Evolutionary conservation across 2,113 vertebrate genomes (phyloP).

Genomic region (Siphamia tubifer): DNA sequence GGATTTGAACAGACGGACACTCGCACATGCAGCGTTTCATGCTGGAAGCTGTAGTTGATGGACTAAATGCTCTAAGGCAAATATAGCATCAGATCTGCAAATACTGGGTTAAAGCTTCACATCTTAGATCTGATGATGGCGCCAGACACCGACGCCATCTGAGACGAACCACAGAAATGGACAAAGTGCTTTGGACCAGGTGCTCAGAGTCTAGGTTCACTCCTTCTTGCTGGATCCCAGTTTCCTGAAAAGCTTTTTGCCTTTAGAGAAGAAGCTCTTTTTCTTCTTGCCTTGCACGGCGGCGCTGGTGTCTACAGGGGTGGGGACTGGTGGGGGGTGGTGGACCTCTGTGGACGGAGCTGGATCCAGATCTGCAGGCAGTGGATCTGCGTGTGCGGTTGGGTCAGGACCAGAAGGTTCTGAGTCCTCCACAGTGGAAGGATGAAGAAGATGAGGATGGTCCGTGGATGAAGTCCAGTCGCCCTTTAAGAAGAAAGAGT

Average conservation of each 20-base stretch:
- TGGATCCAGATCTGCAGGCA: neutral
- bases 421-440: neutral
- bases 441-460: constrained; percentile 21
- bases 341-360: neutral
- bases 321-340: neutral
- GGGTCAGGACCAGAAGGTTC: constrained; percentile 4
- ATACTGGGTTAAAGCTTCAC: constrained; percentile 16
- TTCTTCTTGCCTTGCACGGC: constrained; percentile 79
- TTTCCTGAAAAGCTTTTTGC: constrained; percentile 88
- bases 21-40: constrained; percentile 35
- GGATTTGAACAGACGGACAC: constrained; percentile 13
- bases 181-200: constrained; percentile 63
- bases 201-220: constrained; percentile 53
- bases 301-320: constrained; percentile 16
- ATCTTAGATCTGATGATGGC: constrained; percentile 12
- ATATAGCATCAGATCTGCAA: neutral
- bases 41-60: constrained; percentile 13
- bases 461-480: constrained; percentile 42
- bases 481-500: constrained; percentile 57
- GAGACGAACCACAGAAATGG: constrained; percentile 1
- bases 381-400: neutral
- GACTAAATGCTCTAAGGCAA: constrained; percentile 43
- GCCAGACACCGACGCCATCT: constrained; percentile 4
- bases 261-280: constrained; percentile 89
- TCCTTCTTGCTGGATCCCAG: constrained; percentile 90